Base-by-base conservation (phyloP, 2,888 invertebrate genomes). In the Troides helena region DNA sequence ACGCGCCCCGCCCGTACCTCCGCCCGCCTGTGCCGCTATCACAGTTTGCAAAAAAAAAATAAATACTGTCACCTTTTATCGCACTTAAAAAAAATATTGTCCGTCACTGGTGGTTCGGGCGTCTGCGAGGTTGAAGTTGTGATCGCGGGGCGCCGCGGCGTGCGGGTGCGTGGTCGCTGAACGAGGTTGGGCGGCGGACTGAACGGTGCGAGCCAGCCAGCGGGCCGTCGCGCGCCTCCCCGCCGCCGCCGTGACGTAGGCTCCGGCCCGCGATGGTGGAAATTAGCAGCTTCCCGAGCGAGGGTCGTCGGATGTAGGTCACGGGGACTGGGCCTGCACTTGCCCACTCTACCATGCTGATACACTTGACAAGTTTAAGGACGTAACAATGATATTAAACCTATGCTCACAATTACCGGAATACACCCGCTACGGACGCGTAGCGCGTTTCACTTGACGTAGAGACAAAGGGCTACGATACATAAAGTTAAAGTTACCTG, bases 221-320 rank as follows among this genome's bases (percentile, higher is more conserved):
- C 84, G 82, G 79, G 81, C 75, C 78, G 82, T 81, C 81, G 74
- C 73, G 74, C 74, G 75, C 82, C 81, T 81, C 85, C 85, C 82
- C 75, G 79, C 81, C 82, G 86, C 82, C 85, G 78, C 85, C 85
- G 90, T 90, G 90, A 90, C 89, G 84, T 81, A 76, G 78, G 85
- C 84, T 81, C 79, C 80, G 80, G 83, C 82, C 82, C 81, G 84
- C 85, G 87, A 86, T 89, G 90, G 88, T 91, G 90, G 89, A 90
- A 90, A 91, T 92, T 91, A 91, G 89, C 92, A 92, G 92, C 91
- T 92, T 92, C 92, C 90, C 91, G 90, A 85, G 86, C 90, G 90
- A 92, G 91, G 91, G 91, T 90, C 91, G 92, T 80, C 81, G 80
- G 88, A 92, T 90, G 85, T 92, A 89, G 92, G 92, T 92, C 92